Conservation (phyloP, 2,888 invertebrate genomes). For the Dendrolimus houi region DNA sequence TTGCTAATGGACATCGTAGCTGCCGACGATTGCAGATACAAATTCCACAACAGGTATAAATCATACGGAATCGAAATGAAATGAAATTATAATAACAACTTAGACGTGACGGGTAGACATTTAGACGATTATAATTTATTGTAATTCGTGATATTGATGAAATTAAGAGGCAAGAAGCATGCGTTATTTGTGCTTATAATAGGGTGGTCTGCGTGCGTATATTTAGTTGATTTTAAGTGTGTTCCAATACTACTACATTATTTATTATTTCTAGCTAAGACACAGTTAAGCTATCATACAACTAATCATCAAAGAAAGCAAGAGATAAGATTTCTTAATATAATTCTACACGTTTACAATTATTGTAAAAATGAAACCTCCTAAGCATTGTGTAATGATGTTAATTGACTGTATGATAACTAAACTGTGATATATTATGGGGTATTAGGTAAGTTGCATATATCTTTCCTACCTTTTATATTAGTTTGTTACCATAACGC, state of each 20-base stretch:
- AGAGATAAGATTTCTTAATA: neutral
- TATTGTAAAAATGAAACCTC: neutral
- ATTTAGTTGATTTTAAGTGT: slow-evolving; percentile 4
- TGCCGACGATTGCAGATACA: slow-evolving; percentile 96
- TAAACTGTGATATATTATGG: neutral
- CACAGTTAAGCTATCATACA: neutral
- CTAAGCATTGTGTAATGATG: neutral
- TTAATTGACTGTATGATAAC: neutral
- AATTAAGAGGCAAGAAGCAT: slow-evolving; percentile 85
- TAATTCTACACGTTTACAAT: neutral
- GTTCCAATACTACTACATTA: neutral
- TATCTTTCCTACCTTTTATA: neutral
- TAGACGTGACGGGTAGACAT: slow-evolving; percentile 30
- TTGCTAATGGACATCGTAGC: slow-evolving; percentile 98
- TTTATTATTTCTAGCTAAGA: neutral
- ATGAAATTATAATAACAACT: slow-evolving; percentile 71
- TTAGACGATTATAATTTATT: slow-evolving; percentile 64
- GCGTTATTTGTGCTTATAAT: slow-evolving; percentile 61
- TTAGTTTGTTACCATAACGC: too few relatives aligned
- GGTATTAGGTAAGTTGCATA: neutral
- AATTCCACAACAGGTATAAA: slow-evolving; percentile 93
- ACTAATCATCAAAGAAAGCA: neutral
- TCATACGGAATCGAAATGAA: slow-evolving; percentile 42
- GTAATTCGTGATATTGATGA: slow-evolving; percentile 59
- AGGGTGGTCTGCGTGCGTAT: slow-evolving; percentile 53